Evolutionary conservation across 1,140 invertebrate species (phyloP), one percentile per base, ranked within the genome.

Genomic region (Drosophila littoralis): DNA sequence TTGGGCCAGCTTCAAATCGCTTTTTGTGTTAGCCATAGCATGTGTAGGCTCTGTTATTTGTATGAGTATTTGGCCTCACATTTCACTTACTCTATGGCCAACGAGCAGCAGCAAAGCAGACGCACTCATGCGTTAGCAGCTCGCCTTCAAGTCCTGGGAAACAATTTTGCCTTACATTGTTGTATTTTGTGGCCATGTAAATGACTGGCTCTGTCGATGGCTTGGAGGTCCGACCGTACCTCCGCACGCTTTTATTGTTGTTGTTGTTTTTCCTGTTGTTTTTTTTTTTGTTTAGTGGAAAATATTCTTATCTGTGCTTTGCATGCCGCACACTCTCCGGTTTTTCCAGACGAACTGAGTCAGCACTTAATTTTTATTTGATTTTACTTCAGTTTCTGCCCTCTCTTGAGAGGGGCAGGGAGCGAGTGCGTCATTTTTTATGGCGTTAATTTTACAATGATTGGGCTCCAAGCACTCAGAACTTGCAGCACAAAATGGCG

Each of bases 311-410:
- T 91, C 88, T 84, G 72, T 65, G 71, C 70, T 91, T 84, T 91
- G 88, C 88, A 91, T 91, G 71, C 88, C 77, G 57, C 68, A 52
- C 80, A 60, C 15, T 69, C 46, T 68, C 51, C 2, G 35, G 35
- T 52, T 75, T 77, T 80, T 75, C 76, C 83, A 84, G 83, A 83
- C 80, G 77, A 73, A 77, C 84, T 88, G 84, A 89, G 69, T 89
- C 84, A 88, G 84, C 84, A 89, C 74, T 88, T 88, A 77, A 88
- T 88, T 88, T 88, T 88, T 88, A 88, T 88, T 88, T 86, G 83
- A 86, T 83, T 86, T 77, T 73, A 67, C 77, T 77, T 75, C 72
- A 81, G 69, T 81, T 80, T 59, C 52, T 46, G 60, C 42, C 72
- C 10, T 38, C 32, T 46, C 7, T 46, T 13, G 60, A 5, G 22